Evolutionary conservation across 2,888 invertebrate species (phyloP), one percentile per base, ranked within the genome.

Genomic region (Smittia aterrima): DNA sequence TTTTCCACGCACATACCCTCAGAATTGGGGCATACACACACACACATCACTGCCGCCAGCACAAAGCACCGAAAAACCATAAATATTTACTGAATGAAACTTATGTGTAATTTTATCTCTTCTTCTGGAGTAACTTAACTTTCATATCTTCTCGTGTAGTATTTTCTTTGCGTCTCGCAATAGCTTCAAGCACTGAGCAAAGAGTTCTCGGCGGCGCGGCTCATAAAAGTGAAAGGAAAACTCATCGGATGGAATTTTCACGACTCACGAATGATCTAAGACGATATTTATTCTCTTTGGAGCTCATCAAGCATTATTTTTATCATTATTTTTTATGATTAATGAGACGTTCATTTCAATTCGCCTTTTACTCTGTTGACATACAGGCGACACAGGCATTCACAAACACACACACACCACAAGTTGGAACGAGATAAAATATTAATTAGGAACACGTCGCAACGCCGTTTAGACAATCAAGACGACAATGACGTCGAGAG

Each of bases 51-150:
- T 1, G 67, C 38, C 40, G 16, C 9, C 9, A n/a, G 20, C 67
- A 6, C 67, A 66, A 67, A 67, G 67, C 18, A 40, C 66, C 27
- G 32, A 68, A 68, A 41, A 68, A 40, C 54, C 70, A 70, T 70
- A 70, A 70, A 70, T 70, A 70, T 70, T 70, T 70, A 24, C 53
- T 53, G 70, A 70, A 54, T 70, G 70, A 70, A 70, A 70, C 54
- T 70, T 70, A 70, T 70, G 54, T 70, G 54, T 58, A 58, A 58
- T 58, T 58, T 58, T 58, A 58, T 58, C n/a, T 58, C 58, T 58
- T 58, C 18, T 58, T 58, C 22, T 22, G 58, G 20, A 58, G 58
- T 58, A 20, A 58, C 58, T 58, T 22, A 58, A 58, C 58, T 58
- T 58, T 58, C 58, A 18, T 58, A 58, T 58, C 58, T 20, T 58